These are phyloP conservation scores for Neopelma chrysocephalum DNA, from an alignment of 2,797 vertebrate genomes.

Conservation along the genomic window DNA sequence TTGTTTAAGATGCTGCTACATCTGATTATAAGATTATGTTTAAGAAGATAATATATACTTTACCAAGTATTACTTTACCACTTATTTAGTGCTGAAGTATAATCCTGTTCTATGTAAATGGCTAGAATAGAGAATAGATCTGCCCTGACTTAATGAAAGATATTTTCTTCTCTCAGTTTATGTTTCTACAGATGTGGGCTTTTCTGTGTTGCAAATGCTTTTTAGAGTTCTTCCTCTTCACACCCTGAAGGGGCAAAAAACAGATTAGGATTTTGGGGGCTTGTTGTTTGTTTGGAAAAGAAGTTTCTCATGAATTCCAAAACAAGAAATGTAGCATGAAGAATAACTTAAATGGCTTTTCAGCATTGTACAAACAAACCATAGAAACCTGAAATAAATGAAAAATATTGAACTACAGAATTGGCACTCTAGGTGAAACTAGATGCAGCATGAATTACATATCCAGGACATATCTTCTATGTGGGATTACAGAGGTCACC, in stretches of 20 bases:
- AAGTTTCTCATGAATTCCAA: conserved; percentile 54
- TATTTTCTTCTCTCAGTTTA: neutral
- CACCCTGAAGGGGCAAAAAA: conserved; percentile 34
- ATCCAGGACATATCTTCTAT: neutral
- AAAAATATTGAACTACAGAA: conserved; percentile 51
- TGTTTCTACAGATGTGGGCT: neutral
- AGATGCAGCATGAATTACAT: conserved; percentile 24
- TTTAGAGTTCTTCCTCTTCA: conserved; percentile 10
- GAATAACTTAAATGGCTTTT: conserved; percentile 62
- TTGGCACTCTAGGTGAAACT: conserved; percentile 29
- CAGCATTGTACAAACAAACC: conserved; percentile 41
- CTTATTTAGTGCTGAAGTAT: conserved; percentile 40
- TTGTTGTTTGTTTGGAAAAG: conserved; percentile 36
- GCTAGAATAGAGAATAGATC: conserved; percentile 31
- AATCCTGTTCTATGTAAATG: conserved; percentile 60
- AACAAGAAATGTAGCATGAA: conserved; percentile 45
- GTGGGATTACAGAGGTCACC: neutral
- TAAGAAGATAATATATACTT: conserved; percentile 69
- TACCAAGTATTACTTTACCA: conserved; percentile 49
- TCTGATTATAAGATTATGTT: conserved; percentile 70
- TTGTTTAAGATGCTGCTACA: conserved; percentile 69
- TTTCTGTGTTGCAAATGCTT: conserved; percentile 4
- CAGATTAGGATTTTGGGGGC: conserved; percentile 24
- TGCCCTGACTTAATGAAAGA: neutral
- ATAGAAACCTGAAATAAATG: conserved; percentile 66